These are phyloP conservation scores for Sepiola atlantica DNA, from an alignment of 2,888 invertebrate genomes.

Conservation along the genomic window DNA sequence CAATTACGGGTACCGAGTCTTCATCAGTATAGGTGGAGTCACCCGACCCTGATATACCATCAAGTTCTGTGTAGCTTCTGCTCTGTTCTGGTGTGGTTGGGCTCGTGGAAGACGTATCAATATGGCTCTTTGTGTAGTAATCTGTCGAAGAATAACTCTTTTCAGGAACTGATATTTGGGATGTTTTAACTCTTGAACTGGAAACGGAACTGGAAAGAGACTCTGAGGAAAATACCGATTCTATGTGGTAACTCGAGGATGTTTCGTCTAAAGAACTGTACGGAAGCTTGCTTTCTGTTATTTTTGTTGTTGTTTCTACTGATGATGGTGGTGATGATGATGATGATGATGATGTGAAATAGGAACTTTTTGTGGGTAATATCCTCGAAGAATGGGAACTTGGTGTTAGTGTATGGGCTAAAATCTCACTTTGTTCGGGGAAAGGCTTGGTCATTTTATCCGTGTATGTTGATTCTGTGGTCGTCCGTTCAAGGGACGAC, in stretches of 20 bases:
- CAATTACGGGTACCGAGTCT: neutral
- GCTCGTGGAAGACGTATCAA: neutral
- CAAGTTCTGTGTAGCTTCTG: neutral
- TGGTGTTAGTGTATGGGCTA: neutral
- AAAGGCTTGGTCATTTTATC: neutral
- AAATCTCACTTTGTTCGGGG: neutral
- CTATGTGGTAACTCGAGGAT: neutral
- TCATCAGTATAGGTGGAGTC: conserved; percentile 33
- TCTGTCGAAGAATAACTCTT: neutral
- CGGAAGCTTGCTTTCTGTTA: neutral
- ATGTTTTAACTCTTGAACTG: neutral
- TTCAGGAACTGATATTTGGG: neutral
- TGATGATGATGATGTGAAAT: neutral
- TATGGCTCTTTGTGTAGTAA: neutral
- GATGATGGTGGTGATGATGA: neutral
- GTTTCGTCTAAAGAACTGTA: neutral
- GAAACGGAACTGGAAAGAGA: neutral
- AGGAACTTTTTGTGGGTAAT: neutral
- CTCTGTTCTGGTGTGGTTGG: neutral
- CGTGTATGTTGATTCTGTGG: too few relatives aligned
- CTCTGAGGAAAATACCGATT: neutral
- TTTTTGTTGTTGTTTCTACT: too few relatives aligned
- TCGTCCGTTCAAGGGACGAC: neutral
- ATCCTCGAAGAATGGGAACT: neutral
- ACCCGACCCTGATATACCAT: neutral